These are phyloP conservation scores for Leptinotarsa peninsularis DNA, from an alignment of 2,888 invertebrate species.

Conservation along the genomic window DNA sequence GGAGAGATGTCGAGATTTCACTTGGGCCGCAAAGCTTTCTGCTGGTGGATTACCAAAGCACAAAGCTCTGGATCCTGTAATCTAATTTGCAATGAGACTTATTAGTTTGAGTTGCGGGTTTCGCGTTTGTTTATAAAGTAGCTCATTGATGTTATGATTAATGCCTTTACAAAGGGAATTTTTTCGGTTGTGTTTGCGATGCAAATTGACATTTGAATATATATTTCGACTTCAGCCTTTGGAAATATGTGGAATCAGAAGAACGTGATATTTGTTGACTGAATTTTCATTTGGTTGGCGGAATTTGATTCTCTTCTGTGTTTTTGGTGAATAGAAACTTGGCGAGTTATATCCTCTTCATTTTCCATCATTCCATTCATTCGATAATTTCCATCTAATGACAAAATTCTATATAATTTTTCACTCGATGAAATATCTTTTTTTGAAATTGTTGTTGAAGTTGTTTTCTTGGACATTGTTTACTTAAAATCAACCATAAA, in stretches of 20 bases:
- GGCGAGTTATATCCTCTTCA: no score
- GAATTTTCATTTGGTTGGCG: not conserved
- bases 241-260: conserved; percentile 20
- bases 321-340: no score
- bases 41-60: conserved; percentile 64
- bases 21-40: conserved; percentile 62
- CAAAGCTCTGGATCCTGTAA: conserved; percentile 66
- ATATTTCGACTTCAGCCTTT: conserved; percentile 30
- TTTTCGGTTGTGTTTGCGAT: conserved; percentile 38
- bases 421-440: no score
- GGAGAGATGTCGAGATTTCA: conserved; percentile 43
- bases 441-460: no score
- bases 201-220: conserved; percentile 37
- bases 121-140: conserved; percentile 62
- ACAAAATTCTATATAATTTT: no score
- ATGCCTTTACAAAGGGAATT: conserved; percentile 49
- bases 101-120: conserved; percentile 64
- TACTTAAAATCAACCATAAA: no score
- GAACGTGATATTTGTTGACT: not conserved
- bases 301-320: no score
- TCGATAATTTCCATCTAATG: no score
- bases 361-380: no score
- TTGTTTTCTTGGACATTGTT: no score
- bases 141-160: conserved; percentile 61
- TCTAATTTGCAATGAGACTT: conserved; percentile 67